phyloP scores from a whole-genome alignment of 2,113 vertebrate species.

The Hippolais icterina region DNA sequence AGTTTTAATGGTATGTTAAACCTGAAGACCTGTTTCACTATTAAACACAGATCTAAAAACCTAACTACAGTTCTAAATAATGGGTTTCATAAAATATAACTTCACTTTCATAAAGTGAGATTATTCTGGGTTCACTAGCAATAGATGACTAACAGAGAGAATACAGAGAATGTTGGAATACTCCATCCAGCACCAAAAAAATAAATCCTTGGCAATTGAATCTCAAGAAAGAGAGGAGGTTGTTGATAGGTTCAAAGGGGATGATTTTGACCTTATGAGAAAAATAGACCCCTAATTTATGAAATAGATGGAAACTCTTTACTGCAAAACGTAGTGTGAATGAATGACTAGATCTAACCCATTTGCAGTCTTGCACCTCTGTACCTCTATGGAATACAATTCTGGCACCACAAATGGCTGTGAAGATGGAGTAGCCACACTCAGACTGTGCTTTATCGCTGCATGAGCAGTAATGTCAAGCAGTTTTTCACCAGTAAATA shows the following conservation, averaged over 20 bases:
- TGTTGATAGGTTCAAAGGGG: background rate
- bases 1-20: slow-evolving; percentile 24
- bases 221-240: background rate
- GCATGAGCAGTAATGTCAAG: background rate
- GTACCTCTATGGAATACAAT: background rate
- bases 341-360: background rate
- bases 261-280: background rate
- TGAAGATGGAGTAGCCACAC: background rate
- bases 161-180: background rate
- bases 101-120: background rate
- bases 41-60: background rate
- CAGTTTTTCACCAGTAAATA: background rate
- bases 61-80: background rate
- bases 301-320: background rate
- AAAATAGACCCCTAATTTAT: background rate
- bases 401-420: background rate
- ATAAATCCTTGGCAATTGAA: background rate
- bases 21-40: background rate
- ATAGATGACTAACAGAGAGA: background rate
- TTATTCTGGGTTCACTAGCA: background rate
- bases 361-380: background rate
- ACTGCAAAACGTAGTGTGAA: background rate
- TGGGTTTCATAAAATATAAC: background rate
- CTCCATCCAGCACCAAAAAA: background rate
- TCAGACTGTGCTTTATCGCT: background rate